Evolutionary conservation across 1,140 invertebrate species (phyloP).

Genomic region (Megathymus violae): DNA sequence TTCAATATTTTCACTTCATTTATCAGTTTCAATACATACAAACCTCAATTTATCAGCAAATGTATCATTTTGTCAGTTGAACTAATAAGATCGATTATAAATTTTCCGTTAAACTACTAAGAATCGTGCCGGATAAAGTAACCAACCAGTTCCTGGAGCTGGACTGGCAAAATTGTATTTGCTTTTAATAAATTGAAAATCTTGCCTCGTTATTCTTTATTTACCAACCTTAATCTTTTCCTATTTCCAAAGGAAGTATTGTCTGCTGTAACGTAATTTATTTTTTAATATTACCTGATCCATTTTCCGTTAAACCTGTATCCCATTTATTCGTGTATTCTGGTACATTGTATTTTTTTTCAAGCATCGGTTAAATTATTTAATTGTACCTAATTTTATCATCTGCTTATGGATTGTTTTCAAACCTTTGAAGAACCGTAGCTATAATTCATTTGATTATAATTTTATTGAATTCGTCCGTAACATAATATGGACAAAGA

Average conservation of each 20-base stretch:
- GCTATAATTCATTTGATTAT: conserved; percentile 17
- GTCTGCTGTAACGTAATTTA: conserved; percentile 44
- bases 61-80: conserved; percentile 15
- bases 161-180: conserved; percentile 60
- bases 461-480: conserved; percentile 26
- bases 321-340: conserved; percentile 20
- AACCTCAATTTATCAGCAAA: conserved; percentile 4
- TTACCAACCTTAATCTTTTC: too few species aligned
- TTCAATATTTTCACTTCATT: too few species aligned
- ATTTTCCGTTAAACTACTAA: conserved; percentile 23
- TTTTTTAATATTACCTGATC: conserved; percentile 46
- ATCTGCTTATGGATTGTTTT: conserved; percentile 13
- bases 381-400: conserved; percentile 30
- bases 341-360: conserved; percentile 22
- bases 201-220: too few species aligned
- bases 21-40: too few species aligned
- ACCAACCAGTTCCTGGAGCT: conserved; percentile 44
- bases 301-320: conserved; percentile 12
- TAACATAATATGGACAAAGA: conserved; percentile 8
- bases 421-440: conserved; percentile 29
- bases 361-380: conserved; percentile 19
- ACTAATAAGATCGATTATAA: conserved; percentile 16
- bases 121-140: too few species aligned
- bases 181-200: conserved; percentile 71
- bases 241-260: conserved; percentile 40